Percentiles rank a stretch among this genome's conserved stretches.
Conservation (phyloP, 2,888 invertebrate genomes). For the Latheticus oryzae region DNA sequence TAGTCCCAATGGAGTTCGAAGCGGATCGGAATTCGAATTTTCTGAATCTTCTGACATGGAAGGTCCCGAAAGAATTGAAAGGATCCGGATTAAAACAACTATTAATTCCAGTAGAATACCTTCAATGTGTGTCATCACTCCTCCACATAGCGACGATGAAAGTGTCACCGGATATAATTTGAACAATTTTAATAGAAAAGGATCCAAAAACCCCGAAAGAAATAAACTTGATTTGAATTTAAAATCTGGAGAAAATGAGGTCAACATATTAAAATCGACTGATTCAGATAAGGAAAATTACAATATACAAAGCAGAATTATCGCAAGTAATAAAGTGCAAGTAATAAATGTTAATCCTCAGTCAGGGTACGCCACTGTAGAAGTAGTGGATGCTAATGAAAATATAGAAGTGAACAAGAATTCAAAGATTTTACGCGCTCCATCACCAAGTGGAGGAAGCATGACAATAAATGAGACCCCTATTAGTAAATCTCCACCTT, state of each 20-base stretch:
- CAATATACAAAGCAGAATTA: constrained; percentile 45
- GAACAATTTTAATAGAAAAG: constrained; percentile 33
- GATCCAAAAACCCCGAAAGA: constrained; percentile 43
- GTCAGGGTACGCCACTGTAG: constrained; percentile 63
- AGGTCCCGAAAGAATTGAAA: constrained; percentile 87
- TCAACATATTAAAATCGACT: constrained; percentile 43
- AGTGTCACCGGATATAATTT: constrained; percentile 66
- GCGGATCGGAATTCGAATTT: constrained; percentile 83
- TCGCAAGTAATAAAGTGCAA: constrained; percentile 53
- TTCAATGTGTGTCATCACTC: constrained; percentile 92
- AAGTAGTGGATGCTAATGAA: constrained; percentile 52
- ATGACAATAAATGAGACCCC: constrained; percentile 52
- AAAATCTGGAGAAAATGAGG: constrained; percentile 25
- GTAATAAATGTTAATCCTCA: constrained; percentile 61
- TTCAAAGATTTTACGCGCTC: constrained; percentile 54
- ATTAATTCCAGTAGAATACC: constrained; percentile 90
- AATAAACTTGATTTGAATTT: constrained; percentile 38
- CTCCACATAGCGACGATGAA: constrained; percentile 89
- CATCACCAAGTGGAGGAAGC: constrained; percentile 63
- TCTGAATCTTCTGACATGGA: constrained; percentile 89
- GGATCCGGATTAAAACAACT: constrained; percentile 86
- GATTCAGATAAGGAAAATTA: constrained; percentile 46
- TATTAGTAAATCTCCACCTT: constrained; percentile 40
- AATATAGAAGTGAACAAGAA: constrained; percentile 42
- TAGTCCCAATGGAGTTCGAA: constrained; percentile 76